phyloP scores from a whole-genome alignment of 2,888 invertebrate genomes.

The Clepsis dumicolana region DNA sequence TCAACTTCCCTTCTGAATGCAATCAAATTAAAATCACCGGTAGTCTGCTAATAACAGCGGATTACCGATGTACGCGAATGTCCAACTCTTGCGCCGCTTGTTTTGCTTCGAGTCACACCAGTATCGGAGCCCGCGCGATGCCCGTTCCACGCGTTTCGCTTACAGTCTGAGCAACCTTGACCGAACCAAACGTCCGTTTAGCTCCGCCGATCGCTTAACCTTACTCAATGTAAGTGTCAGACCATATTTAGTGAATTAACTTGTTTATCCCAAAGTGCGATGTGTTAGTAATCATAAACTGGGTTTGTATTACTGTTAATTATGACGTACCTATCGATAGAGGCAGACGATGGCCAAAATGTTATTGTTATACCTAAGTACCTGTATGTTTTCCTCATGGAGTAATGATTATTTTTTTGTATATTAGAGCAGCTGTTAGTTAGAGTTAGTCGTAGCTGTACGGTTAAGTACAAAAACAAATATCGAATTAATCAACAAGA shows the following conservation, averaged over 20 bases:
- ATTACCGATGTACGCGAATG: constrained; percentile 2
- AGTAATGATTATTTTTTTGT: background rate
- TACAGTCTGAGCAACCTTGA: constrained; percentile 10
- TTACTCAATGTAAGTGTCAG: background rate
- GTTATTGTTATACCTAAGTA: background rate
- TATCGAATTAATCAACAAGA: too few relatives aligned
- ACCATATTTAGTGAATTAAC: background rate
- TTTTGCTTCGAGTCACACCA: background rate
- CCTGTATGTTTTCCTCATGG: background rate
- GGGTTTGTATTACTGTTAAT: background rate
- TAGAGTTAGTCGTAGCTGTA: too few relatives aligned
- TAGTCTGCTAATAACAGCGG: background rate
- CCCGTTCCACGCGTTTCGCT: background rate
- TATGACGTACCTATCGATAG: background rate
- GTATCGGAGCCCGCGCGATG: constrained; percentile 5
- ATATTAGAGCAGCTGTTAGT: background rate
- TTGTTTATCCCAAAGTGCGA: background rate
- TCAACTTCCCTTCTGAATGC: too few relatives aligned
- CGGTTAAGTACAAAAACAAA: too few relatives aligned
- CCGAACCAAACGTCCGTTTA: background rate
- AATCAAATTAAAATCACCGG: background rate
- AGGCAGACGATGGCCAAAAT: too few relatives aligned
- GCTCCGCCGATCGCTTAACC: background rate
- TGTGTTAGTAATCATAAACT: background rate
- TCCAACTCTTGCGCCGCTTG: constrained; percentile 13